Percentiles rank a stretch among this genome's conserved stretches.
Conservation (phyloP, 2,113 vertebrate genomes). For the Podocnemis expansa region DNA sequence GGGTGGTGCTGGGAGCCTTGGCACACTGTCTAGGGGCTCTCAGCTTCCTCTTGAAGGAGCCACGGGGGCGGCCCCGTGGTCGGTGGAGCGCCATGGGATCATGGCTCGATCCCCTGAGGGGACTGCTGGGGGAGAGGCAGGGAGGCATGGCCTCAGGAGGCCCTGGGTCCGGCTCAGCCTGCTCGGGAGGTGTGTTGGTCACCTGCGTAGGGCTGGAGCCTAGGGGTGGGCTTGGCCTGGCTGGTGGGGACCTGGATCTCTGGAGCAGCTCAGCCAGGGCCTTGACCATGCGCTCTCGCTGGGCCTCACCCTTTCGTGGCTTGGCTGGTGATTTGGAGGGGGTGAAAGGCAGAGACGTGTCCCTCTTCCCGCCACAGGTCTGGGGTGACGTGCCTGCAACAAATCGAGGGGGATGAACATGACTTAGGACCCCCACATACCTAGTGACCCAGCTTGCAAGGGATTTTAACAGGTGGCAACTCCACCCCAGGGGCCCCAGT, state of each 20-base stretch:
- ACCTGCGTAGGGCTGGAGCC: neutral
- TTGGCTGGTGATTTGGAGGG: neutral
- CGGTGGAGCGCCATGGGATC: constrained; percentile 48
- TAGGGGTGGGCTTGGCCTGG: constrained; percentile 31
- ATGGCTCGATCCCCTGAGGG: neutral
- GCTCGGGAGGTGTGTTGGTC: neutral
- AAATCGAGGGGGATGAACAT: neutral
- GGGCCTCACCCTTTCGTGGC: constrained; percentile 56
- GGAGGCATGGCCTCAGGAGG: neutral
- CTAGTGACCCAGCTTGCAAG: neutral
- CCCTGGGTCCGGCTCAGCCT: neutral
- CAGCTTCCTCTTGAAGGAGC: constrained; percentile 67
- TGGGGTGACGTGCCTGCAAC: neutral
- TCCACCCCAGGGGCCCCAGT: too few species aligned
- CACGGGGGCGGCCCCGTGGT: constrained; percentile 67
- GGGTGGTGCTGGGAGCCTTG: neutral
- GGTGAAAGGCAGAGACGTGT: neutral
- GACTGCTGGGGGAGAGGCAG: neutral
- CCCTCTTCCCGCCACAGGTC: neutral
- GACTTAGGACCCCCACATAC: neutral
- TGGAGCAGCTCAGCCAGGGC: constrained; percentile 74
- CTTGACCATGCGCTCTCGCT: constrained; percentile 72
- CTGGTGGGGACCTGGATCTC: constrained; percentile 59
- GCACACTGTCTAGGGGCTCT: constrained; percentile 1
- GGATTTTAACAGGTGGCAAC: neutral